Conservation (phyloP, 2,113 vertebrate species). For the Hypocryptadius cinnamomeus region DNA sequence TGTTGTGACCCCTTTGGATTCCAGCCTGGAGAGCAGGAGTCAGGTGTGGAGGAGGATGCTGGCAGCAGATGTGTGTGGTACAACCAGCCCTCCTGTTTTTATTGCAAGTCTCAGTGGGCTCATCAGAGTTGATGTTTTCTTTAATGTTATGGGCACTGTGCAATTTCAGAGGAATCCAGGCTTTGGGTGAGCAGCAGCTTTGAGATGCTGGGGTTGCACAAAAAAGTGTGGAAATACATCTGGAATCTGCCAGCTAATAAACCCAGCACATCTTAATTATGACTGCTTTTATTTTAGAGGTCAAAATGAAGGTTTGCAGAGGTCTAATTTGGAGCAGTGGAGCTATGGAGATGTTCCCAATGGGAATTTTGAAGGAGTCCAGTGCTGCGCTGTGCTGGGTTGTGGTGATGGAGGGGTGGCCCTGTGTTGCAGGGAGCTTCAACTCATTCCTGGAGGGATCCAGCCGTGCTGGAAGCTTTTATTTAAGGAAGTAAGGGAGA, state of each 20-base stretch:
- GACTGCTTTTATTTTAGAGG: not conserved
- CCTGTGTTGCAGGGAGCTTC: not conserved
- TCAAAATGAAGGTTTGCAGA: not conserved
- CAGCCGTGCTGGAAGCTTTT: rapidly evolving
- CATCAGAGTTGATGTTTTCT: not conserved
- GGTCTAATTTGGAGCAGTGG: not conserved
- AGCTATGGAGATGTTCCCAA: not conserved
- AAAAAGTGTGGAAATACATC: rapidly evolving
- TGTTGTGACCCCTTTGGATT: not conserved
- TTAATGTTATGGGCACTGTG: not conserved
- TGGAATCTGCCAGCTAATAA: not conserved
- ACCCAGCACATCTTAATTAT: not conserved
- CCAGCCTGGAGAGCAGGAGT: not conserved
- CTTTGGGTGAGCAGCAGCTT: not conserved
- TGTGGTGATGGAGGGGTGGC: not conserved
- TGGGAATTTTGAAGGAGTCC: not conserved
- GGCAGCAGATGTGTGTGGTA: not conserved
- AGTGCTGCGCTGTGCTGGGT: no score
- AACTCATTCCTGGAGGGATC: not conserved
- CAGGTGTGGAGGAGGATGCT: not conserved
- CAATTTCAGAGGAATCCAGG: not conserved
- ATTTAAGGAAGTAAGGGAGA: not conserved
- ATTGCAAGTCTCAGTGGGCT: not conserved
- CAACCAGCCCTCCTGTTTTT: not conserved
- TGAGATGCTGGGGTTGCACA: not conserved